Percentiles rank a stretch among this genome's conserved stretches.
phyloP scores from a whole-genome alignment of 2,113 vertebrate species.

The Colaptes auratus region DNA sequence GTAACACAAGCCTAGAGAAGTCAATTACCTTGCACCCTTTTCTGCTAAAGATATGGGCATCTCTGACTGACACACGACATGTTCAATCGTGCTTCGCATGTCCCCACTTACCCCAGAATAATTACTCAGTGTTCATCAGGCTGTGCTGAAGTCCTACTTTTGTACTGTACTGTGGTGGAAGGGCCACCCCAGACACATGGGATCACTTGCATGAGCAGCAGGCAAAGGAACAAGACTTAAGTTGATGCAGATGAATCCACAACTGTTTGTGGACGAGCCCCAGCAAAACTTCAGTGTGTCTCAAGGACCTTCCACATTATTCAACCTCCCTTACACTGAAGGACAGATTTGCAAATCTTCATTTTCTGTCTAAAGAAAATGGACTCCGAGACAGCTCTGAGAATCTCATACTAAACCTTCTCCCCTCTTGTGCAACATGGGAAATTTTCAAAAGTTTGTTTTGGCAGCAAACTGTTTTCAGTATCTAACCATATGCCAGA shows the following conservation, averaged over 20 bases:
- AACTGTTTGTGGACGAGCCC: not conserved
- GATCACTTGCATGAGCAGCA: not conserved
- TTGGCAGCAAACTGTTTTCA: constrained; percentile 19
- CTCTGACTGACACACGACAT: not conserved
- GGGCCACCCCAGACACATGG: not conserved
- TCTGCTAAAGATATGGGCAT: not conserved
- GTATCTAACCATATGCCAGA: not conserved
- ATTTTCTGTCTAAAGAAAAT: not conserved
- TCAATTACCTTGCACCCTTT: not conserved
- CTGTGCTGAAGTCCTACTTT: not conserved
- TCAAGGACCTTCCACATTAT: not conserved
- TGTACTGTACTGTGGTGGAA: not conserved
- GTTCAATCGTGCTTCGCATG: not conserved
- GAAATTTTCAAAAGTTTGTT: constrained; percentile 10
- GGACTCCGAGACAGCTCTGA: not conserved
- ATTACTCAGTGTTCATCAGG: not conserved
- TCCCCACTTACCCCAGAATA: not conserved
- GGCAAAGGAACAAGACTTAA: not conserved
- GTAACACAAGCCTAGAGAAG: not conserved
- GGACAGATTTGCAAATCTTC: not conserved
- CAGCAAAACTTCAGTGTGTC: not conserved
- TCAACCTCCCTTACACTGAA: not conserved
- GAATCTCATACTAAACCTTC: not conserved
- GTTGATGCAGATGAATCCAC: not conserved
- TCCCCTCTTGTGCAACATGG: not conserved